Evolutionary conservation across 2,797 vertebrate species (phyloP), one percentile per base, ranked within the genome.

Genomic region (Sciaenops ocellatus): DNA sequence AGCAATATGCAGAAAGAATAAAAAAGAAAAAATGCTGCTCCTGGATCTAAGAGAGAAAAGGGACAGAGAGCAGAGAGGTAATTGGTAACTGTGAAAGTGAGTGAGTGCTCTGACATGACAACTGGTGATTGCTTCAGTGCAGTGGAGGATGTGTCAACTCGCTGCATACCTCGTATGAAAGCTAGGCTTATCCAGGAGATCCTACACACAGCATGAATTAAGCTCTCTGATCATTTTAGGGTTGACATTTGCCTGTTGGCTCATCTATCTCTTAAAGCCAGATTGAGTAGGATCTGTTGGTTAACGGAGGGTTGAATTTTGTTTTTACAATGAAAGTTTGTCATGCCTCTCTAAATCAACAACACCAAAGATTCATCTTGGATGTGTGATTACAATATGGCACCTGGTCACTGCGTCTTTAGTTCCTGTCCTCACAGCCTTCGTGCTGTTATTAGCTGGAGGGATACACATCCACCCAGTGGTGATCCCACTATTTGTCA

Each of bases 181-280:
- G 56, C 76, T 22, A 30, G 72, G 78, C 54, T 87, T 82, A 90
- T 87, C 79, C 74, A 73, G 47, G 55, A 84, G 61, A 69, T 90
- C 73, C 79, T 78, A 46, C 84, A 85, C 75, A 63, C 71, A 63
- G 78, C 61, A 59, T 71, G 76, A 87, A 77, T 86, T 79, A 83
- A 84, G 54, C 73, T 73, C 63, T 70, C 78, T 81, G 83, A 88
- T 87, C 89, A 76, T 91, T 87, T 83, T 69, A 41, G 69, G 41
- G 63, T 62, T 90, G 90, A 90, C 91, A 92, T 92, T 89, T 80
- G 44, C 70, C 52, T 81, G 73, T 85, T 93, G 74, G 90, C 66
- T 85, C 72, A 74, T 83, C 68, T 79, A 9, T 76, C 68, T 74
- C 67, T 69, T 89, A 38, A 38, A 38, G 34, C 34, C 34, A 9